phyloP scores from a whole-genome alignment of 92 coral and sea anemone genomes.

The Micromussa lordhowensis region DNA sequence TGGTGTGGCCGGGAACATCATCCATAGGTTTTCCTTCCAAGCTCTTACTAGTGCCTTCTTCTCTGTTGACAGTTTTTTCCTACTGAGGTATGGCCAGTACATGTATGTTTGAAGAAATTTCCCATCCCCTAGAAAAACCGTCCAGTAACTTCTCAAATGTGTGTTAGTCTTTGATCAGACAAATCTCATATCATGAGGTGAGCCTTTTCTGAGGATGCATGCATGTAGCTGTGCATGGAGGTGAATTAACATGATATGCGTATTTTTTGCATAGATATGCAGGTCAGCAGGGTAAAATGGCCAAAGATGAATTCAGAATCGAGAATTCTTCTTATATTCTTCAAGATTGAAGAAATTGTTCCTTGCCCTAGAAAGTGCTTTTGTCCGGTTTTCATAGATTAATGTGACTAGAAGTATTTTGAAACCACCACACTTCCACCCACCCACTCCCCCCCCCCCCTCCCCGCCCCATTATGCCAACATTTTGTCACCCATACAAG shows the following conservation, averaged over 20 bases:
- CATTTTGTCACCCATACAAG: neutral
- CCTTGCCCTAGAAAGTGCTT: neutral
- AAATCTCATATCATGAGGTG: neutral
- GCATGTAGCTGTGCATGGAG: neutral
- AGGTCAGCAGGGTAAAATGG: no score
- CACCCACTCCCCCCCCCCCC: neutral
- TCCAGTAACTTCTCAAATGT: no score
- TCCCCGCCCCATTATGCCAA: neutral
- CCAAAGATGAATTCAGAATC: no score
- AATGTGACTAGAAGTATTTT: no score
- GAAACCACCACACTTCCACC: no score
- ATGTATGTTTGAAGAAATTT: no score
- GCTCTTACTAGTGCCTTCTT: slow-evolving; percentile 60
- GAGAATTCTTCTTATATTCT: no score
- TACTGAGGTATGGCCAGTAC: slow-evolving; percentile 58
- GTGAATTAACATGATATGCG: neutral
- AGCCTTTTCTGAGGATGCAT: neutral
- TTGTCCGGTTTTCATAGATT: neutral
- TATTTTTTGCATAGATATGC: no score
- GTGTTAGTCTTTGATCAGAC: neutral
- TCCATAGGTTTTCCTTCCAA: slow-evolving; percentile 59
- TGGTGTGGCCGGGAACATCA: neutral
- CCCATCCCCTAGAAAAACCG: no score
- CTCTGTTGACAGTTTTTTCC: slow-evolving; percentile 80
- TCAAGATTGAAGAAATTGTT: no score